Evolutionary conservation across 2,888 invertebrate genomes (phyloP), one percentile per base, ranked within the genome.

Genomic region (Coleophora deauratella): DNA sequence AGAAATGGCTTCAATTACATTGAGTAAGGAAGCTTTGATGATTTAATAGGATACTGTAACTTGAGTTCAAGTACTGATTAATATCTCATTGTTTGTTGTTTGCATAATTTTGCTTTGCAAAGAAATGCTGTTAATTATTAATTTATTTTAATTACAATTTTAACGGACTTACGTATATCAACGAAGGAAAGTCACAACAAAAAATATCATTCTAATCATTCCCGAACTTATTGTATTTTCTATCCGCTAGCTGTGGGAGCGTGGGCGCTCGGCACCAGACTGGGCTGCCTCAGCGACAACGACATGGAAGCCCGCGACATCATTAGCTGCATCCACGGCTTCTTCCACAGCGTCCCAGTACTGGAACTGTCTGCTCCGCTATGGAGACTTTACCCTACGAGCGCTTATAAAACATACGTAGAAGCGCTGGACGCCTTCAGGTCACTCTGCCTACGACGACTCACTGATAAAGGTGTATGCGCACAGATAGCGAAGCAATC

Each of bases 231-330:
- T 21, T 21, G 21, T 21, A 21, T 21, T 21, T 21, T 6, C 21
- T 21, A 4, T 21, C 21, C 3, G 3, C 21, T 66, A 94, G 93
- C 94, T 52, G 93, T 95, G 2, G 93, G 92, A 12, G 88, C 91
- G 51, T 94, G 95, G 62, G 92, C 95, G 3, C 80, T 96, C 59
- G 94, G 95, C 58, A 91, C 91, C 15, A 88, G 95, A 52, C 77
- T 96, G 39, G 94, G 94, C 14, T 94, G 94, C 71, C 67, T 94
- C 35, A 86, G 88, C 42, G 86, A 88, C 11, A 89, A 91, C 36
- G 91, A 93, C 43, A 88, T 90, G 0, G 91, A 92, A 58, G 91
- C 93, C 0, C 91, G 90, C 64, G 88, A 89, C 62, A 93, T 96
- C 66, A 93, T 96, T 46, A 87, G 90, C 62, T 90, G 91, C 49